phyloP scores from a whole-genome alignment of 2,888 invertebrate genomes.

The Gerris lacustris region DNA sequence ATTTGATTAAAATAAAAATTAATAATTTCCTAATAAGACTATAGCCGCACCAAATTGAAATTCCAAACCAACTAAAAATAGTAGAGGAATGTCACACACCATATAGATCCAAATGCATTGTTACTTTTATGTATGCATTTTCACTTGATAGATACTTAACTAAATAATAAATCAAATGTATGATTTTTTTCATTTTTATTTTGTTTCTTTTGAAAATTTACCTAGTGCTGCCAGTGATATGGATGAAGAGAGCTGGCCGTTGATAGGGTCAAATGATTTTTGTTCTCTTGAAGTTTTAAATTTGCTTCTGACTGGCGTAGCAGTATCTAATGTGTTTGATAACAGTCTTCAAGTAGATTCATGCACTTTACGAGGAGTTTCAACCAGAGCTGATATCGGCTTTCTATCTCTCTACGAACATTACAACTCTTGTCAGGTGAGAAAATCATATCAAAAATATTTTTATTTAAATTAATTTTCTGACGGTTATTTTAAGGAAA shows the following conservation, averaged over 20 bases:
- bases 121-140: too few relatives aligned
- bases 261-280: slow-evolving; percentile 19
- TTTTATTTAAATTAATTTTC: neutral
- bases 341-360: slow-evolving; percentile 21
- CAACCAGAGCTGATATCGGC: slow-evolving; percentile 22
- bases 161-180: too few relatives aligned
- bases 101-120: too few relatives aligned
- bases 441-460: neutral
- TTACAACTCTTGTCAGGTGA: slow-evolving; percentile 23
- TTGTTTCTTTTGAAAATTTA: too few relatives aligned
- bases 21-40: too few relatives aligned
- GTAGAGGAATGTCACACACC: too few relatives aligned
- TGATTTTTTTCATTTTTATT: too few relatives aligned
- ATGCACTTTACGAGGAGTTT: slow-evolving; percentile 20
- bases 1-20: too few relatives aligned
- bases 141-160: too few relatives aligned
- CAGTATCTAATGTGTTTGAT: slow-evolving; percentile 26
- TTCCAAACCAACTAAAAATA: too few relatives aligned
- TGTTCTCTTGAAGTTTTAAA: slow-evolving; percentile 23
- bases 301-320: slow-evolving; percentile 22
- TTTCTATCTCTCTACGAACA: slow-evolving; percentile 24
- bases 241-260: slow-evolving; percentile 19
- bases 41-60: too few relatives aligned
- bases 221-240: slow-evolving; percentile 23
- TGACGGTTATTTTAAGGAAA: neutral